Base-by-base conservation (phyloP, 2,888 invertebrate species). In the Tipula lateralis region DNA sequence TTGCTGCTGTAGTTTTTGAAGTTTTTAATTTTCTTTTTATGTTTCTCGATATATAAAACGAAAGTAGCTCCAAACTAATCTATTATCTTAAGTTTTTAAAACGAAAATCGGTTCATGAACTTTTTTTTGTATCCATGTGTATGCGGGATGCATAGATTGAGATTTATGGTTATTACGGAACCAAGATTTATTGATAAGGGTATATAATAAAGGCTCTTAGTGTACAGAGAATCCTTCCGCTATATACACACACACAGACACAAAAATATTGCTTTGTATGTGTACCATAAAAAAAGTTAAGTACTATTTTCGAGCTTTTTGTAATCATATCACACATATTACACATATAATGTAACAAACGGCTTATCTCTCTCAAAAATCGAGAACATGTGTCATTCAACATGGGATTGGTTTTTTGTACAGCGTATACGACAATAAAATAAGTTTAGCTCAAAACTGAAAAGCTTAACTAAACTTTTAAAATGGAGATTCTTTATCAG, bases 141-240 rank as follows among this genome's bases (percentile, higher is more conserved):
- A 66, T 24, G 0, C 7, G 19, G 6, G 2, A 50, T 50, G 1
- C 2, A 66, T 66, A 66, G 24, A 66, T 66, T 66, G 66, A 66
- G 24, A 66, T 19, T 66, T 66, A 66, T 66, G 24, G 66, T 66
- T 66, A 24, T 66, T 66, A 24, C 66, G 66, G 66, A 66, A 66
- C 66, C 66, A 66, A 66, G 66, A 66, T 66, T 66, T 66, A 66
- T 66, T 66, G 66, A 66, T 66, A 66, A 66, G 66, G 66, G 66
- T 50, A 50, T 50, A 6, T 44, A 44, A 66, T 66, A 66, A 66
- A 24, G 66, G 66, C 66, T 66, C 24, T 66, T 24, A 24, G 24
- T 24, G 66, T 24, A 24, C 16, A 50, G 2, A 24, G 66, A 66
- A 66, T 66, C 9, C 66, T 24, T 66, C 50, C 19, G 50, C 50